Base-by-base conservation (phyloP, 2,888 invertebrate genomes). In the Rambutsinella grinnellia region DNA sequence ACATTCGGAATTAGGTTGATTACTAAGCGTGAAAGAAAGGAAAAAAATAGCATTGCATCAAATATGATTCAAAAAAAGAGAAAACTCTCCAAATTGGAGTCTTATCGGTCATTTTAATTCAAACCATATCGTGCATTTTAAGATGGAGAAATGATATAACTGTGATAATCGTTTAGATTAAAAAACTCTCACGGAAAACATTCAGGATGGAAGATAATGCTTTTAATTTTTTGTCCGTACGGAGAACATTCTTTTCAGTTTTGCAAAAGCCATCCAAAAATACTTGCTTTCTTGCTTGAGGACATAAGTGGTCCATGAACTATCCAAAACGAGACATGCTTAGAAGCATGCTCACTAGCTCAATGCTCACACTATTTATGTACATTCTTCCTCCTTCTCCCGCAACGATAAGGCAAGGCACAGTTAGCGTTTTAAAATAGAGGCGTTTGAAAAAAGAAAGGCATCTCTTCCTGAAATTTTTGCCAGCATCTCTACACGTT, bases 371-470 rank as follows among this genome's bases (percentile, higher is more conserved):
- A n/a, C 36, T 13, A 36, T 36, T 8, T 36, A 5, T 36, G 36
- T 13, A 36, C 13, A 36, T 13, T 36, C 36, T 36, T n/a, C 36
- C 36, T 36, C 36, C 36, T 36, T 36, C 36, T 36, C 36, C 5
- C 36, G 5, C 36, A n/a, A 36, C 36, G 36, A 36, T 36, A 36
- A 36, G 36, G 36, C 36, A 13, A 36, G 13, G 13, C 6, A 36
- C 36, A 36, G 36, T 36, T 36, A 36, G 13, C 5, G 36, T 36
- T 36, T 36, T 36, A 36, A 36, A 36, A 36, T 36, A 36, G 36
- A 36, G 36, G 36, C 28, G 27, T 17, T n/a, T n/a, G 54, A 17
- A 17, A 57, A 27, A 27, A 57, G 57, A 36, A 57, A 57, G 57
- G 57, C 28, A 57, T 57, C 36, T 36, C 36, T 36, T 36, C 36